A percentile compares a stretch with the other conserved stretches of the same genome.
phyloP scores from a whole-genome alignment of 2,888 invertebrate genomes.

The Drosophila koepferae region DNA sequence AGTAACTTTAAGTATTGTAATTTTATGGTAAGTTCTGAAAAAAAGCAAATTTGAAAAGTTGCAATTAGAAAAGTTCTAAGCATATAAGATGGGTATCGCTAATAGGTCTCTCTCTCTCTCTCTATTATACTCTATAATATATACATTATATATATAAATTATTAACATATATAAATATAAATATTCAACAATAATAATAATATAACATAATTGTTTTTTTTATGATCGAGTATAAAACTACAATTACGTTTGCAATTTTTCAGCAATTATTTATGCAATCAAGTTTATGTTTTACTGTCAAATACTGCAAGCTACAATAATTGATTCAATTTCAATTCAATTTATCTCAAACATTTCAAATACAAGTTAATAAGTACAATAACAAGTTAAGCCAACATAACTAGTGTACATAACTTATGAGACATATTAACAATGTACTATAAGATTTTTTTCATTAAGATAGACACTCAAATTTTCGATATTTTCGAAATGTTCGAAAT shows the following conservation, averaged over 20 bases:
- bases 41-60: constrained; percentile 72
- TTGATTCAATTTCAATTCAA: constrained; percentile 77
- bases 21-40: constrained; percentile 69
- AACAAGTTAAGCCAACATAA: constrained; percentile 55
- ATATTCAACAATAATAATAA: constrained; percentile 13
- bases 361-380: constrained; percentile 28
- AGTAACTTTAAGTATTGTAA: constrained; percentile 69
- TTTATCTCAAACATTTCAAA: constrained; percentile 49
- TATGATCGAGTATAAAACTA: constrained; percentile 25
- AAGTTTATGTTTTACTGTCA: constrained; percentile 65
- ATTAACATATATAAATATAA: background rate
- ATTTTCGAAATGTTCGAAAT: constrained; percentile 39
- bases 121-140: background rate
- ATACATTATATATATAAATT: background rate
- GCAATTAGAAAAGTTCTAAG: constrained; percentile 42
- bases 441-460: constrained; percentile 82
- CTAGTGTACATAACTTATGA: constrained; percentile 39
- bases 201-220: constrained; percentile 36
- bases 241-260: constrained; percentile 83
- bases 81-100: constrained; percentile 49
- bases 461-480: constrained; percentile 76
- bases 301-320: constrained; percentile 79
- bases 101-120: constrained; percentile 52
- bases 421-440: constrained; percentile 45
- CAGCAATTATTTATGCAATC: constrained; percentile 77